Base-by-base conservation (phyloP, 2,888 invertebrate species). In the Apotomis betuletana region DNA sequence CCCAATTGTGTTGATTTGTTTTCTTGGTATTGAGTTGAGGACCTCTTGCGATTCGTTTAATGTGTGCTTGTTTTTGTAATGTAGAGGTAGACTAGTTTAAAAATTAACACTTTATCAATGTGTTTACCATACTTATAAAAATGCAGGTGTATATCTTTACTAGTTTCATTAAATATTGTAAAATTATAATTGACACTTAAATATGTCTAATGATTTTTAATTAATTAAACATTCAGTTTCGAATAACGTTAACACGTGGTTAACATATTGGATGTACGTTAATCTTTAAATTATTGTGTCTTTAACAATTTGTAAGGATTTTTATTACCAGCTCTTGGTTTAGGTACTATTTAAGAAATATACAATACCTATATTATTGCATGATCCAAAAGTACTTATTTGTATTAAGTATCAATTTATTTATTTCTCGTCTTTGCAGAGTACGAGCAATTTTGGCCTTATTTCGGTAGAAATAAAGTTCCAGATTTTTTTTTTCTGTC, bases 401-500 rank as follows among this genome's bases (percentile, higher is more conserved):
- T 63, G 15, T 5, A 13, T 0, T 64, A 54, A 44, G 52, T 15
- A 54, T 64, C 9, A 51, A 36, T 38, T 62, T 63, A 38, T n/a
- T 52, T 12, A 38, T 5, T 8, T 3, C 44, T 44, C 27, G 5
- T 64, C 13, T 44, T 57, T 9, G 58, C 36, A 58, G 4, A 41
- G 44, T 44, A 55, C 4, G 57, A 58, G 54, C 54, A 46, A 70
- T 54, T 70, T 65, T 60, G 36, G 9, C 49, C 15, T 59, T 65
- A 70, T 65, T 70, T 70, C 46, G 9, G 10, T 54, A 52, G 12
- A 60, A 70, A 70, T 70, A 65, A 55, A 12, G 38, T 49, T 55
- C 9, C 54, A 70, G 60, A 65, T 3, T 4, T 6, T 44, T 10
- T 49, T 49, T 49, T 49, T 49, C 9, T 49, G 49, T 49, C 2